Evolutionary conservation across 2,797 vertebrate species (phyloP), one percentile per base, ranked within the genome.

Genomic region (Pipistrellus nathusii): DNA sequence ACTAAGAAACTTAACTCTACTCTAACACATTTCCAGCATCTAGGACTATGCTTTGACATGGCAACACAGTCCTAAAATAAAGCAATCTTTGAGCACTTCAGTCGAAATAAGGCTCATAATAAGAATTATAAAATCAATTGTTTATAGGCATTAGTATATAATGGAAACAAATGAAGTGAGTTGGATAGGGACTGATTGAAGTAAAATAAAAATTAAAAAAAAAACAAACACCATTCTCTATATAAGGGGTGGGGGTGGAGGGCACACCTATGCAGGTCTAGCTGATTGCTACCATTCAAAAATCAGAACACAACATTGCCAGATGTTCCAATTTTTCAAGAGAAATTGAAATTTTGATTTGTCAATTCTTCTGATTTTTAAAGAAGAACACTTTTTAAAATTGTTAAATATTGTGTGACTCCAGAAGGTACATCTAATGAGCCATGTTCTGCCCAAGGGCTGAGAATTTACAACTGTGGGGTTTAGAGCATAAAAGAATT

Each of bases 401-500:
- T 27, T 69, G 27, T 55, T 66, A 82, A 86, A 82, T 64, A 90
- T 21, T 66, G 9, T 77, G 4, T 77, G 59, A 91, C 21, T 62
- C 32, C 76, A 92, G 27, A 90, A 95, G 48, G 11, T 81, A 77
- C 41, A 82, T 30, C 9, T 91, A 92, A 94, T 7, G 87, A 89
- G 32, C 2, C 23, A 94, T 30, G 90, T 62, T 93, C 53, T 81
- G 14, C 44, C 59, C n/a, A 84, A 35, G 10, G 27, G 41, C 71
- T 89, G 5, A 91, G n/a, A 95, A 95, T 62, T 78, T 92, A 25
- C 38, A 88, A 82, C 23, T n/a, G 53, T 85, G 66, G 71, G 69
- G 27, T 84, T 93, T 85, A 76, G 21, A 81, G n/a, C 14, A 73
- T 78, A 73, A 75, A 59, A 93, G 12, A 88, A 15, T 88, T 85